A percentile compares a stretch with the other conserved stretches of the same genome.
These are phyloP conservation scores for Drosophila neocordata DNA, from an alignment of 1,140 invertebrate species.

Conservation along the genomic window DNA sequence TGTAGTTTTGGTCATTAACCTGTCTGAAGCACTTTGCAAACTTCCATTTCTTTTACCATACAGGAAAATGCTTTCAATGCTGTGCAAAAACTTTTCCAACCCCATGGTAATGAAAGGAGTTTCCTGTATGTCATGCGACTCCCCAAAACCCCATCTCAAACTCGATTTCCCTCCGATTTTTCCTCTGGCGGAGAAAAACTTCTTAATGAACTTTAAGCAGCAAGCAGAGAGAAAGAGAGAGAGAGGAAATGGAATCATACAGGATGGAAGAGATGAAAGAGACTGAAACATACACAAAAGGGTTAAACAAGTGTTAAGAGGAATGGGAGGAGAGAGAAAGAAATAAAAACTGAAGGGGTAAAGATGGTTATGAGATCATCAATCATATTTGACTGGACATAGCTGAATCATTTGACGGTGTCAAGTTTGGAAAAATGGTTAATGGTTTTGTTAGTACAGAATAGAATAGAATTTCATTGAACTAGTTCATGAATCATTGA, in stretches of 20 bases:
- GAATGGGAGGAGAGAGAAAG: background rate
- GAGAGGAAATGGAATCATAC: background rate
- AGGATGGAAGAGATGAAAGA: too few relatives aligned
- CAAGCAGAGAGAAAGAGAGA: background rate
- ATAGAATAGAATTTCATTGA: background rate
- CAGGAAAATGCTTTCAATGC: constrained; percentile 71
- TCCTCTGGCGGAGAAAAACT: constrained; percentile 42
- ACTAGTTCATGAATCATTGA: background rate
- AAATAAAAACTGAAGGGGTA: background rate
- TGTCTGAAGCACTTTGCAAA: constrained; percentile 74
- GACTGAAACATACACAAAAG: constrained; percentile 50
- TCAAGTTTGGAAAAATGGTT: constrained; percentile 20
- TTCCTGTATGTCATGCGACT: constrained; percentile 74
- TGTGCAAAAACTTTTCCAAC: constrained; percentile 49
- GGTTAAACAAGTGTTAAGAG: constrained; percentile 75
- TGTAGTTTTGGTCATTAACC: constrained; percentile 71
- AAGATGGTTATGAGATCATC: constrained; percentile 43
- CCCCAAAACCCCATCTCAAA: background rate
- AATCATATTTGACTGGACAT: constrained; percentile 63
- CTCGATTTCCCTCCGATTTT: background rate
- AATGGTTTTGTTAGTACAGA: background rate
- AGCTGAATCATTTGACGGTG: constrained; percentile 56
- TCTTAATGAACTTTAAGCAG: constrained; percentile 74
- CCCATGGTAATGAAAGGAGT: constrained; percentile 42
- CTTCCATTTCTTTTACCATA: constrained; percentile 36